Evolutionary conservation across 2,797 vertebrate genomes (phyloP), one percentile per base, ranked within the genome.

Genomic region (Sebastes matsubarae): DNA sequence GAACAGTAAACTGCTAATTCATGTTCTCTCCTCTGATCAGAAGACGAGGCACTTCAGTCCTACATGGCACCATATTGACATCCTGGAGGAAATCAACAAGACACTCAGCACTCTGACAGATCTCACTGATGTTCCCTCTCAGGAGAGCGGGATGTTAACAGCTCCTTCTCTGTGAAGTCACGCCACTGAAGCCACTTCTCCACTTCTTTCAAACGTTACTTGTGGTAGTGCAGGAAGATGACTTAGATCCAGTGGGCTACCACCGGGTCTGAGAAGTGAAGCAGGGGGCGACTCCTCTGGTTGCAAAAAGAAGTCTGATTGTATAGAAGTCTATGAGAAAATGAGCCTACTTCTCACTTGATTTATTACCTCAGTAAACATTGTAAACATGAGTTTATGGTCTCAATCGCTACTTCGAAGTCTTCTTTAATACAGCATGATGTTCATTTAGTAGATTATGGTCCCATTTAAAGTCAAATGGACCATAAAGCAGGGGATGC

Each of bases 21-120:
- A 60, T 71, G 68, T 76, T 65, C 14, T 32, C 63, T 50, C 32
- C 32, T 74, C n/a, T 79, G 64, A 83, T 74, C 42, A 18, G 55
- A 25, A 38, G 32, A 75, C 57, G 34, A 52, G n/a, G 50, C 25
- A 46, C 30, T 55, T 61, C 8, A 61, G 32, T 57, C 16, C 27
- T 46, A 63, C 57, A 64, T 22, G 46, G 58, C 46, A 36, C 10
- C 1, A 54, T 68, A 77, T 64, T 38, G 42, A 75, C 70, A 57
- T 58, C 50, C 58, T 52, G 30, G 24, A 77, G 46, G 55, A 68
- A 68, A 63, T 75, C 61, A 70, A 52, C 70, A 82, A 69, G 34
- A 36, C 30, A 22, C 60, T 25, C 20, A 18, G 27, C 16, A 68
- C 32, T 59, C 27, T 11, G 55, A 70, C 58, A 66, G 32, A 71